Evolutionary conservation across 2,888 invertebrate genomes (phyloP).

Genomic region (Empis livida): DNA sequence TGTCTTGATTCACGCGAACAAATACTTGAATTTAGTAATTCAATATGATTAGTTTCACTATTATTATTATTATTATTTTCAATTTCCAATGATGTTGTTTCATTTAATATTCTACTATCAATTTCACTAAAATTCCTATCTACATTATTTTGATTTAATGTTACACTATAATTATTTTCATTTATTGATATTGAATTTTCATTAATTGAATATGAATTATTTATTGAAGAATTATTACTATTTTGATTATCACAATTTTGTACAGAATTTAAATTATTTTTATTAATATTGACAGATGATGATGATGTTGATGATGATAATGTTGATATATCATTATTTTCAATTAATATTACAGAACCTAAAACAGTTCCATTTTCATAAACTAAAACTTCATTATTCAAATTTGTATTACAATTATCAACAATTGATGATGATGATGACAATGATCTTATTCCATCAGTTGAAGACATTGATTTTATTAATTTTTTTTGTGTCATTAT

Average conservation of each 20-base stretch:
- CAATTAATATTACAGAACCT: slow-evolving; percentile 21
- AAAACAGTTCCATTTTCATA: slow-evolving; percentile 33
- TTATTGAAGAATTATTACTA: not conserved
- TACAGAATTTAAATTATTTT: not conserved
- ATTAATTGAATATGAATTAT: not conserved
- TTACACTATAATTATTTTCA: not conserved
- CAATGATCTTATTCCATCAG: not conserved
- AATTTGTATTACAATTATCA: not conserved
- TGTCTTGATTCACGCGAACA: slow-evolving; percentile 5
- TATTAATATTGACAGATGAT: not conserved
- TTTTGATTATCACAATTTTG: not conserved
- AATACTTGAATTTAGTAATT: slow-evolving; percentile 8
- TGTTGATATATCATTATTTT: not conserved
- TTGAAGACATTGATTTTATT: not conserved
- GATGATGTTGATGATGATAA: too few species aligned
- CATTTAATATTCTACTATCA: not conserved
- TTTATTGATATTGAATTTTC: not conserved
- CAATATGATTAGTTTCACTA: not conserved
- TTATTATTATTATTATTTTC: not conserved
- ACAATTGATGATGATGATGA: not conserved
- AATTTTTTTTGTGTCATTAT: not conserved
- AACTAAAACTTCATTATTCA: slow-evolving; percentile 9
- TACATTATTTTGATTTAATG: not conserved
- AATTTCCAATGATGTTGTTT: not conserved
- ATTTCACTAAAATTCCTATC: not conserved